Conservation (phyloP, 2,888 invertebrate genomes). For the Luffia ferchaultella region DNA sequence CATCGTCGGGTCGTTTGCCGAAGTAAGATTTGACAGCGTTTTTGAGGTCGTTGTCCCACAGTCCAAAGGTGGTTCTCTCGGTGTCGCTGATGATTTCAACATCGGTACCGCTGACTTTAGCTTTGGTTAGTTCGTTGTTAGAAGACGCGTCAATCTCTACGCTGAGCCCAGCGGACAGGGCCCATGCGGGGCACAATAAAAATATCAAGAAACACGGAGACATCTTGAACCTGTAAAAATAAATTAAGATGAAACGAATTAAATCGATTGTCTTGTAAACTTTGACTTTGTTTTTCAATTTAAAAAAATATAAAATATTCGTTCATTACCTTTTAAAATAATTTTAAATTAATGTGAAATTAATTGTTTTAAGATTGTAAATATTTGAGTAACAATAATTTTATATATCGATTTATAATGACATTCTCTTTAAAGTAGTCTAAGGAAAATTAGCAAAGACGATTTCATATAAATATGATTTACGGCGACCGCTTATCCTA, state of each 20-base stretch:
- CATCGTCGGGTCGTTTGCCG: constrained; percentile 22
- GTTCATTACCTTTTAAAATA: background rate
- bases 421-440: too few species aligned
- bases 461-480: too few species aligned
- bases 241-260: constrained; percentile 22
- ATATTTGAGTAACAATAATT: too few species aligned
- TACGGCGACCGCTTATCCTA: too few species aligned
- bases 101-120: constrained; percentile 12
- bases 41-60: constrained; percentile 24
- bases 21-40: constrained; percentile 20
- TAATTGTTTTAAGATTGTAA: too few species aligned
- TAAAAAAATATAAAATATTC: background rate
- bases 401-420: too few species aligned
- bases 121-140: constrained; percentile 10
- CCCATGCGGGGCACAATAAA: constrained; percentile 13
- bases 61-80: constrained; percentile 23
- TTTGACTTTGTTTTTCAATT: background rate
- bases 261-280: background rate
- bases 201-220: constrained; percentile 24
- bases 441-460: too few species aligned
- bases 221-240: constrained; percentile 26
- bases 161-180: background rate
- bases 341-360: background rate
- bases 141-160: constrained; percentile 2
- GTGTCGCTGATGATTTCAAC: constrained; percentile 21